A percentile compares a stretch with the other conserved stretches of the same genome.
Evolutionary conservation across 2,888 invertebrate species (phyloP).

Genomic region (Plagodis pulveraria): DNA sequence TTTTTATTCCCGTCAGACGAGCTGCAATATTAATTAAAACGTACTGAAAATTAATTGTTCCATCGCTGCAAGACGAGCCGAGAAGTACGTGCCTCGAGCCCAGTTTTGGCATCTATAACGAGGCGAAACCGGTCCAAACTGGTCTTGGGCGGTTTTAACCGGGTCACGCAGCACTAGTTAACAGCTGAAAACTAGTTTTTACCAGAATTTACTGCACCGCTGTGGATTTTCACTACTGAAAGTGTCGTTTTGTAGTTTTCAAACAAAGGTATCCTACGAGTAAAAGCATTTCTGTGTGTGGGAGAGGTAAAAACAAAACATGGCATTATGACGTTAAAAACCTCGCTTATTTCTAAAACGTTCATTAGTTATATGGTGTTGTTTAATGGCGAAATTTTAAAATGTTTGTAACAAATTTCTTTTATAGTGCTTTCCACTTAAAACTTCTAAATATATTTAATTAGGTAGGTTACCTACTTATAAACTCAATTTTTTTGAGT

Average conservation of each 20-base stretch:
- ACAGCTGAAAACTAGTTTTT: constrained; percentile 48
- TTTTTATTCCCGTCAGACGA: constrained; percentile 8
- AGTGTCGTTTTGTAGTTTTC: constrained; percentile 23
- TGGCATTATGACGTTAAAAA: background rate
- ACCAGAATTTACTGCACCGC: constrained; percentile 36
- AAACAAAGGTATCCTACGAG: constrained; percentile 9
- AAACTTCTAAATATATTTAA: too few relatives aligned
- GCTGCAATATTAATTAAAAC: constrained; percentile 26
- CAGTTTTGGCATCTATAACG: constrained; percentile 45
- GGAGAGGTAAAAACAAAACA: constrained; percentile 21
- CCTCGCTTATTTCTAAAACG: background rate
- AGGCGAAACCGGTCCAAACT: constrained; percentile 45
- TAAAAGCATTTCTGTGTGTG: constrained; percentile 29
- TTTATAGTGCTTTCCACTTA: too few relatives aligned
- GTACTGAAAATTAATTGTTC: constrained; percentile 45
- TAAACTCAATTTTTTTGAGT: too few relatives aligned
- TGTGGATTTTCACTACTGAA: constrained; percentile 27
- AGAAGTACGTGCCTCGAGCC: constrained; percentile 49
- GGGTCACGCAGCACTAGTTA: constrained; percentile 48
- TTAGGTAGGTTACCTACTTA: too few relatives aligned
- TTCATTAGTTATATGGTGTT: background rate
- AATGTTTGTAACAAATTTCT: too few relatives aligned
- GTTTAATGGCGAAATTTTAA: too few relatives aligned
- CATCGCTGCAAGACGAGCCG: constrained; percentile 44
- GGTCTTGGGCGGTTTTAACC: constrained; percentile 41